These are phyloP conservation scores for Brienomyrus brachyistius DNA, from an alignment of 2,113 vertebrate species.

Conservation along the genomic window DNA sequence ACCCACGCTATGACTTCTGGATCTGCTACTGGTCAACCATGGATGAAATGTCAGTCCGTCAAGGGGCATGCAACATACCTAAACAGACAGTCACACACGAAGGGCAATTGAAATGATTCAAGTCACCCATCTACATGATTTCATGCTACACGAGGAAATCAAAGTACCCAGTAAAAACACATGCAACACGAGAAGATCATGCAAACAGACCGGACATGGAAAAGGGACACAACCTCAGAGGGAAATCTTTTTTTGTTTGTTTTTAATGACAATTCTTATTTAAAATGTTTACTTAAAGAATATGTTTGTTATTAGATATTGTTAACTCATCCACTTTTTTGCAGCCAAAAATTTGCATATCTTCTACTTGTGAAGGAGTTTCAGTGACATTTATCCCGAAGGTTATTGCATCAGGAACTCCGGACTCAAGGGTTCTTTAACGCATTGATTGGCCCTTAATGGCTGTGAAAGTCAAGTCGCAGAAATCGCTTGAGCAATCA, in stretches of 20 bases:
- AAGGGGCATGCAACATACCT: background rate
- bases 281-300: background rate
- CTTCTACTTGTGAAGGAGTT: background rate
- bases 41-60: background rate
- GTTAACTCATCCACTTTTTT: background rate
- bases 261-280: background rate
- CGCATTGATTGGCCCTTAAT: conserved; percentile 5
- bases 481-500: background rate
- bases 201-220: background rate
- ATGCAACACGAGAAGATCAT: background rate
- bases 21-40: background rate
- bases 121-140: background rate
- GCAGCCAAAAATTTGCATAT: background rate
- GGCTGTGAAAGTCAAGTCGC: background rate
- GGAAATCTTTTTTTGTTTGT: background rate
- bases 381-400: background rate
- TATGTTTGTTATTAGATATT: background rate
- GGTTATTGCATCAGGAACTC: background rate
- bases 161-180: background rate
- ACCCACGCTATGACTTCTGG: background rate
- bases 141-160: background rate
- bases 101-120: background rate
- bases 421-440: background rate
- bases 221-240: background rate
- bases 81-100: background rate